Evolutionary conservation across 2,888 invertebrate genomes (phyloP), one percentile per base, ranked within the genome.

Genomic region (Ochlodes sylvanus): DNA sequence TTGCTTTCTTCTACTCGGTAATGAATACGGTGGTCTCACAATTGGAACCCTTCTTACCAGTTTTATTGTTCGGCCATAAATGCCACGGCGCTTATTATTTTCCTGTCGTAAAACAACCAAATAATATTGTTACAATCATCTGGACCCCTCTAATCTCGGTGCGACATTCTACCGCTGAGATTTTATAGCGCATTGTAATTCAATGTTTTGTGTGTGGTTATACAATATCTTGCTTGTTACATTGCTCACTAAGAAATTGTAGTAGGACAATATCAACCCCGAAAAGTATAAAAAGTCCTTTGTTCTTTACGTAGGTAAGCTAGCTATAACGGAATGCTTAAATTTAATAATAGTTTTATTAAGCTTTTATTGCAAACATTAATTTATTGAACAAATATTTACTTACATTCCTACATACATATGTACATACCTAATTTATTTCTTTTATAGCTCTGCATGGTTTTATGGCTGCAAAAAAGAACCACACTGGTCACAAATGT

Each of bases 71-170:
- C 73, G 70, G 69, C 79, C 85, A 85, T 90, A 91, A 91, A 90
- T 83, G 86, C 77, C 79, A 81, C 70, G 74, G 75, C 80, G 85
- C 84, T 90, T 89, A 91, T 90, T 90, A 90, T 90, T 90, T 90
- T 88, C 85, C 81, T 78, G 89, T 91, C 90, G 84, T 92, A 92
- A 92, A 92, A 89, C 89, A 88, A 88, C 87, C 86, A 89, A 91
- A 90, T 90, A 89, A 89, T 88, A 87, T 81, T 84, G 84, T 84
- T 77, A 86, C 89, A 85, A 86, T 89, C 88, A 89, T 87, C 80
- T 82, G 79, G 78, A 77, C 81, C 84, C 86, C 87, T 82, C 82
- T 87, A 85, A 88, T 88, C 85, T 82, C 79, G 76, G 76, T 79
- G 78, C 76, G 74, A 77, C 79, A 83, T 86, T 88, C 85, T 79